Evolutionary conservation across 2,113 vertebrate species (phyloP), one percentile per base, ranked within the genome.

Genomic region (Podarcis muralis): DNA sequence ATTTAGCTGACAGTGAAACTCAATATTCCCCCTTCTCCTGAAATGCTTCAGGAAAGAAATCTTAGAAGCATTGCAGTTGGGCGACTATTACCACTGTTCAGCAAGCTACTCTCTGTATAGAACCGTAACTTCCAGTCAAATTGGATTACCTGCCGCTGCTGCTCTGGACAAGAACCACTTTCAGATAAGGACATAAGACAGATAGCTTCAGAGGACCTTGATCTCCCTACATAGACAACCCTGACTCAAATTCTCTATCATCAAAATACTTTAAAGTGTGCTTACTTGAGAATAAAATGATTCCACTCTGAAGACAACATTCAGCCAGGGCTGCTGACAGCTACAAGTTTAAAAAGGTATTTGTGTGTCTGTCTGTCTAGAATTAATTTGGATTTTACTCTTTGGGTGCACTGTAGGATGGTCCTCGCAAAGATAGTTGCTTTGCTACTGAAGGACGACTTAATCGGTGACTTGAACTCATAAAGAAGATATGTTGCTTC

Each of bases 401-500:
- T 7, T 92, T 84, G 85, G 90, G 85, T 37, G 77, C 75, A 82
- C 66, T 81, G 37, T 77, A 85, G 57, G 88, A 92, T 91, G 81
- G 91, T 91, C 87, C 86, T 95, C 90, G 88, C 91, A 92, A 88
- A 59, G 1, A 0, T 43, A 35, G 7, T n/a, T 37, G 35, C 75
- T 53, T 30, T 25, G 79, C 27, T 92, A 78, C 69, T 69, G 72
- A n/a, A 65, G 65, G 83, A 95, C 86, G 85, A 94, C 91, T 93
- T 91, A 93, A 93, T 94, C 92, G 93, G 92, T 92, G 93, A 93
- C 85, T 90, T 87, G 93, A 93, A 92, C 72, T 89, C 91, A 87
- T 93, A 92, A 94, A 92, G 88, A 95, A 93, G 86, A 94, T 92
- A 94, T 86, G 93, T 90, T 87, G 88, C 90, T 94, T 87, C 92